Base-by-base conservation (phyloP, 2,113 vertebrate genomes). In the Bos javanicus region DNA sequence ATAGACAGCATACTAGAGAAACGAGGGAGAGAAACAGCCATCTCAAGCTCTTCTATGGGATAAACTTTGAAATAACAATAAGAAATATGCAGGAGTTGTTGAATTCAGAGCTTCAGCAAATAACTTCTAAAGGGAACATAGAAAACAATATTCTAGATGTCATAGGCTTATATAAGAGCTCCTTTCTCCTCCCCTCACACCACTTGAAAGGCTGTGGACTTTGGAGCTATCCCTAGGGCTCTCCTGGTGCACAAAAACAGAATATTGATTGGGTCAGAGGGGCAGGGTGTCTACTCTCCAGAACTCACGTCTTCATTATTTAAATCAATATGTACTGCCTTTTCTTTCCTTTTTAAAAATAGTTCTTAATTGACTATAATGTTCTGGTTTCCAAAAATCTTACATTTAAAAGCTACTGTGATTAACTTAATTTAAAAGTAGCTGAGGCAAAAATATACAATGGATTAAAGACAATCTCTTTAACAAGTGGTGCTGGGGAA, bases 11-110 rank as follows among this genome's bases (percentile, higher is more conserved):
- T 5, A 96, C 98, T 0, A 99, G 99, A 0, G 99, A 99, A 92
- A 91, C 97, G 52, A 99, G 99, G 1, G 99, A 99, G 98, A 99
- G 99, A 89, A 99, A 98, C 2, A 99, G 99, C 87, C 99, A 99
- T 97, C 83, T 99, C 98, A 99, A 99, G 95, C 97, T 99, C 64
- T 99, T 99, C 94, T 99, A 99, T 9, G 99, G 99, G 57, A 99
- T 99, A 99, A 99, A 99, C 97, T 99, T 99, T 0, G 99, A 99
- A 96, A 99, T 97, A 1, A 98, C 99, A 6, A 99, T 99, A 99
- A 98, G 98, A 99, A 98, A 71, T 99, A 99, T 5, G 98, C 98
- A 5, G 99, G 99, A 2, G 98, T 99, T 87, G 99, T 98, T 8
- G 99, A 99, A 59, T 99, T 99, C 98, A 97, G 99, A 98, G 99